These are phyloP conservation scores for Rapana venosa DNA, from an alignment of 2,888 invertebrate species.

Conservation along the genomic window DNA sequence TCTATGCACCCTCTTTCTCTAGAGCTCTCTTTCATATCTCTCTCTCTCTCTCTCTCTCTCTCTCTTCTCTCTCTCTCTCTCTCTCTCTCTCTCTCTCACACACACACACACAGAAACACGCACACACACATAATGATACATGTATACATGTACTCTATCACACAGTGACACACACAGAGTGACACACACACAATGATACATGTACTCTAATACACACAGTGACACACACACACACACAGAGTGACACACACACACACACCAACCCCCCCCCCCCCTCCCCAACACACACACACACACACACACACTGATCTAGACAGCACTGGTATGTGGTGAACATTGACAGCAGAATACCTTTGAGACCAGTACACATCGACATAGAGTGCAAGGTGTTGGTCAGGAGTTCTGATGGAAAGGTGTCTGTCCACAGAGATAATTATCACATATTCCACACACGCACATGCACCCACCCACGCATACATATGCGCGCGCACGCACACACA, in stretches of 20 bases:
- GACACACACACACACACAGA: neutral
- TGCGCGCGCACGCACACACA: neutral
- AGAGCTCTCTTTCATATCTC: neutral
- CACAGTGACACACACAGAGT: neutral
- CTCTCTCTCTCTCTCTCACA: neutral
- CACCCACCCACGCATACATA: neutral
- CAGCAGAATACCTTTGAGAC: too few species aligned
- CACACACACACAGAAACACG: slow-evolving; percentile 1
- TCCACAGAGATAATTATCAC: too few species aligned
- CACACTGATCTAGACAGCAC: neutral
- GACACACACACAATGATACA: neutral
- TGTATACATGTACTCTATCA: too few species aligned
- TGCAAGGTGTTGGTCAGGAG: too few species aligned
- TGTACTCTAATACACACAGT: neutral
- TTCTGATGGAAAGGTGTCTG: too few species aligned
- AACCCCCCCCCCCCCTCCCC: too few species aligned
- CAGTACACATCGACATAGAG: too few species aligned
- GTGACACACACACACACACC: neutral
- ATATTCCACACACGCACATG: neutral
- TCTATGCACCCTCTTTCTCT: neutral
- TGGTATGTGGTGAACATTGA: too few species aligned
- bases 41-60: neutral
- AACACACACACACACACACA: neutral
- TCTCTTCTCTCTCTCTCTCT: neutral
- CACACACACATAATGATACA: neutral